Percentiles rank a stretch among this genome's conserved stretches.
Conservation (phyloP, 2,888 invertebrate genomes). For the Polietes domitor region DNA sequence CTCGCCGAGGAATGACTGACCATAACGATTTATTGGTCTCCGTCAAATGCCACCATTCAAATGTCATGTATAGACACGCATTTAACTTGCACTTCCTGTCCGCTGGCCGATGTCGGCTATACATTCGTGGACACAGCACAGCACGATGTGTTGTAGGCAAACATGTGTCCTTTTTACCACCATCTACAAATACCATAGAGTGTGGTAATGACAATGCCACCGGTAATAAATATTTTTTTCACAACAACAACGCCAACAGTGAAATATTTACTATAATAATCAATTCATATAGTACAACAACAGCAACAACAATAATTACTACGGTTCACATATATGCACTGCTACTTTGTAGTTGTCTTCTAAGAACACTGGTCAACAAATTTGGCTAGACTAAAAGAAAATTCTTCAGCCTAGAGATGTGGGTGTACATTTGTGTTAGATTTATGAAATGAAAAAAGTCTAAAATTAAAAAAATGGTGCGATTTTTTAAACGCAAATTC, state of each 20-base stretch:
- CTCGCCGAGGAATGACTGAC: slow-evolving; percentile 61
- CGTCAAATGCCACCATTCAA: slow-evolving; percentile 48
- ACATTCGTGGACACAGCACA: not conserved
- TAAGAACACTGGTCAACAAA: too few relatives aligned
- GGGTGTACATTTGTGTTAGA: too few relatives aligned
- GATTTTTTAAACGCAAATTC: too few relatives aligned
- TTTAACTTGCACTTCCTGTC: slow-evolving; percentile 69
- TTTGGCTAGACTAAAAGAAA: too few relatives aligned
- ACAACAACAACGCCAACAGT: slow-evolving; percentile 7
- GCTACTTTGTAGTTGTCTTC: not conserved
- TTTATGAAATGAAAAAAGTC: too few relatives aligned
- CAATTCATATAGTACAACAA: slow-evolving; percentile 32
- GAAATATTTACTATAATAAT: slow-evolving; percentile 15
- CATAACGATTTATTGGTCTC: slow-evolving; percentile 2
- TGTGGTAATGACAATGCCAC: not conserved
- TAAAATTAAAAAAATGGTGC: too few relatives aligned
- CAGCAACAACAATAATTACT: not conserved
- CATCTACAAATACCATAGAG: not conserved
- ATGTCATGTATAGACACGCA: slow-evolving; percentile 60
- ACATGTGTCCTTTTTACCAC: slow-evolving; percentile 18
- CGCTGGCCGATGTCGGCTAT: slow-evolving; percentile 32
- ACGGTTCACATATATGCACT: too few relatives aligned
- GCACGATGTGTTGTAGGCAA: not conserved
- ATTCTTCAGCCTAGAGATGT: too few relatives aligned
- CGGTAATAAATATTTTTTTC: slow-evolving; percentile 21